Evolutionary conservation across 2,797 vertebrate species (phyloP).

Genomic region (Dendrocincla tyrannina): DNA sequence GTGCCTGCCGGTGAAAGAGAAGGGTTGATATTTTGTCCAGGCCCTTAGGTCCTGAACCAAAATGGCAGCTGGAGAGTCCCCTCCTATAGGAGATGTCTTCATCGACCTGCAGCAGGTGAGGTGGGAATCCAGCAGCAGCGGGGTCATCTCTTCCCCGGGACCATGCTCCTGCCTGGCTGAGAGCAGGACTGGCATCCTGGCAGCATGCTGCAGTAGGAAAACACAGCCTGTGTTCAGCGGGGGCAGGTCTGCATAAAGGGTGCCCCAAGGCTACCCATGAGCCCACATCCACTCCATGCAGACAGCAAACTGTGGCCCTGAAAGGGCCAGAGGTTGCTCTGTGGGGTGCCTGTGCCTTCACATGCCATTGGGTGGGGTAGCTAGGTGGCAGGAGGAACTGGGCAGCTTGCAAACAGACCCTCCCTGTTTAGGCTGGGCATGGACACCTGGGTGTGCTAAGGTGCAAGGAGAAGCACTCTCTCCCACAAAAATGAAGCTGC

Average conservation of each 20-base stretch:
- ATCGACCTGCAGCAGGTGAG: constrained; percentile 71
- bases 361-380: accelerated
- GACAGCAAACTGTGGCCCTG: neutral
- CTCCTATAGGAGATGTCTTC: constrained; percentile 66
- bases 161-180: neutral
- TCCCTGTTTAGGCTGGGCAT: neutral
- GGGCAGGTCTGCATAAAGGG: neutral
- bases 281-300: accelerated
- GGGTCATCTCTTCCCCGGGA: neutral
- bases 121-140: constrained; percentile 1
- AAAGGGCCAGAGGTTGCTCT: neutral
- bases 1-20: constrained; percentile 73
- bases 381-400: neutral
- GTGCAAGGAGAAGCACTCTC: neutral
- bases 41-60: constrained; percentile 68
- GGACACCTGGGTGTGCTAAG: neutral
- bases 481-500: neutral
- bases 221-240: accelerated
- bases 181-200: neutral
- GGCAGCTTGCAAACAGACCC: neutral
- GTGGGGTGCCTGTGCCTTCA: neutral
- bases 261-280: neutral
- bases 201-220: neutral
- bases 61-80: constrained; percentile 73
- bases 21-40: constrained; percentile 71